Evolutionary conservation across 2,113 vertebrate genomes (phyloP), one percentile per base, ranked within the genome.

Genomic region (Xiphophorus hellerii): DNA sequence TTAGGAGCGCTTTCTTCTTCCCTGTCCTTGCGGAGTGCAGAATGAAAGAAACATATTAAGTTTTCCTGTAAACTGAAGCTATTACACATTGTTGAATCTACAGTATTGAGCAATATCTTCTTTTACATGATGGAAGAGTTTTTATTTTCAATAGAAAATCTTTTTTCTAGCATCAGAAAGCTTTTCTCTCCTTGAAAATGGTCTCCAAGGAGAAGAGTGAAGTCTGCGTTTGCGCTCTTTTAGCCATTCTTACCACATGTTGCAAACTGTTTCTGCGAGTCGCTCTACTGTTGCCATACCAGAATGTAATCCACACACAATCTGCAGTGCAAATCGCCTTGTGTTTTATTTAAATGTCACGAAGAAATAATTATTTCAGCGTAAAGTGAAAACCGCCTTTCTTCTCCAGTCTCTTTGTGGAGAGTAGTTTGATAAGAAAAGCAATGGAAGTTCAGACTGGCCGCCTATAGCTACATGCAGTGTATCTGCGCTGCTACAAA

Each of bases 281-380:
- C 9, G 8, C 48, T 54, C 7, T 54, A 22, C 48, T 1, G 51
- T 58, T 58, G 25, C 51, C 17, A 3, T 10, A 10, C 25, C 51
- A 58, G 17, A 10, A 17, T 5, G 44, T n/a, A 58, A 58, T 58
- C 22, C 51, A 25, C 51, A n/a, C 25, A 58, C 51, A 22, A 58
- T 58, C 51, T 58, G 5, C 51, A n/a, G 22, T 8, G 3, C 22
- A 58, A n/a, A n/a, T 0, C 8, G 10, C 10, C 44, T 48, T 33
- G 5, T 71, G 28, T 51, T 68, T 35, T 35, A 11, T 63, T 17
- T 27, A 78, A 65, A 74, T 76, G 1, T n/a, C 71, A 71, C 42
- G 8, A 83, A 62, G 5, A 5, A 42, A 48, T 69, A 60, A 42
- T 74, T 77, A 69, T 58, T 83, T 84, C 31, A 78, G 17, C 54